Evolutionary conservation across 2,113 vertebrate genomes (phyloP), one percentile per base, ranked within the genome.

Genomic region (Argyrosomus japonicus): DNA sequence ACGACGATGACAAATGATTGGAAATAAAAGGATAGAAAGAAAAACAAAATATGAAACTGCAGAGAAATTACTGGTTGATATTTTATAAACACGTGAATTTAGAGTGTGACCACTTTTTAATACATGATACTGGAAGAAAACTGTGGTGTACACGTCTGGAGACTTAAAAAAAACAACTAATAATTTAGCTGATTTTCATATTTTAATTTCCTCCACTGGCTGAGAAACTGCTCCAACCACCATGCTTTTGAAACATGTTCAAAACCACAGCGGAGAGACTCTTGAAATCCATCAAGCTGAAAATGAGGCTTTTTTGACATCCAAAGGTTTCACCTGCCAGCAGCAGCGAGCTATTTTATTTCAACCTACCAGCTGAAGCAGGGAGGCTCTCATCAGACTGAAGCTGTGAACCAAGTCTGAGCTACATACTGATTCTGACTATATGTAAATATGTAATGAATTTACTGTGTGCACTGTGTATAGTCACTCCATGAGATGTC

Each of bases 261-360:
- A 61, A 68, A 50, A 63, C 29, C 32, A 53, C 54, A n/a, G 8
- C 19, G 14, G 2, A 21, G n/a, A 70, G 53, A 63, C 17, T 75
- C 62, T 40, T 74, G 54, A 75, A 81, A 63, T 57, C 57, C 60
- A 32, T 57, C 68, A 63, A 62, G 21, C 32, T 47, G 51, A 50
- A 77, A 43, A 63, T 53, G 13, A 43, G 47, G n/a, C 15, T 64
- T 50, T 53, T 65, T 50, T 64, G 23, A 71, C 60, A 43, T 12
- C 47, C 54, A 60, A 19, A 68, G 25, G 9, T 32, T 48, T 64
- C 69, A 80, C 51, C 51, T 65, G 61, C n/a, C 58, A 64, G 36
- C 68, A 47, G 60, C 40, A 29, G 48, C 11, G 19, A 11, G 53
- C 48, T 54, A 17, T 23, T 14, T 43, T 1, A 47, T 23, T 14